Conservation (phyloP, 2,888 invertebrate species). For the Aphodius sticticus region DNA sequence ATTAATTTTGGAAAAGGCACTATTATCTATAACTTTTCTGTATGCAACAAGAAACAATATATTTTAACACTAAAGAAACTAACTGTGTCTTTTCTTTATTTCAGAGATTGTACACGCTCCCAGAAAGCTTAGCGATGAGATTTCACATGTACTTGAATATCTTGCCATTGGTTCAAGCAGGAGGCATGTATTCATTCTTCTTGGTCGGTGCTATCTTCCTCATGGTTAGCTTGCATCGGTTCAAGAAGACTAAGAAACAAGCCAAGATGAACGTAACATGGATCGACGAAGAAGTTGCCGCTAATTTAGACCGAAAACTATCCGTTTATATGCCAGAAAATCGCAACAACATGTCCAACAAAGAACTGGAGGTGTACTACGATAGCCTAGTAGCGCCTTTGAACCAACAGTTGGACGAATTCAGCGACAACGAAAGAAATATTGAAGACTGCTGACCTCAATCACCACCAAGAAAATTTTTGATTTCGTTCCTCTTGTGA, state of each 20-base stretch:
- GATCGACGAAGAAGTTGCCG: constrained; percentile 54
- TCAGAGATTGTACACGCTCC: constrained; percentile 76
- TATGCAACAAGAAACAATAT: not conserved
- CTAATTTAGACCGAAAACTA: constrained; percentile 50
- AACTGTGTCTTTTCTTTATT: constrained; percentile 47
- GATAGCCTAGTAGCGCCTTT: constrained; percentile 44
- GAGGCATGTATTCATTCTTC: constrained; percentile 64
- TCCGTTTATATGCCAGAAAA: constrained; percentile 52
- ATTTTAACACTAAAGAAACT: not conserved
- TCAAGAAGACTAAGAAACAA: constrained; percentile 37
- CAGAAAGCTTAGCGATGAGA: constrained; percentile 67
- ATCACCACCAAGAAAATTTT: not conserved
- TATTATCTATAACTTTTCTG: no score
- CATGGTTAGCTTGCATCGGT: constrained; percentile 61
- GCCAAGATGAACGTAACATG: constrained; percentile 43
- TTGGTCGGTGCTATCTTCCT: constrained; percentile 64
- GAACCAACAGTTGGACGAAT: constrained; percentile 43
- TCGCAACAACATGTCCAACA: constrained; percentile 48
- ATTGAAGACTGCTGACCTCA: not conserved
- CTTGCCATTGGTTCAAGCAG: constrained; percentile 69
- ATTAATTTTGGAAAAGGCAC: no score
- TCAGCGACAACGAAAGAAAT: not conserved
- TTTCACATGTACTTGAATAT: constrained; percentile 79
- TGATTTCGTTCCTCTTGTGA: not conserved
- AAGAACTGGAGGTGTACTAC: constrained; percentile 56